phyloP scores from a whole-genome alignment of 2,113 vertebrate genomes.

The Centropus unirufus region DNA sequence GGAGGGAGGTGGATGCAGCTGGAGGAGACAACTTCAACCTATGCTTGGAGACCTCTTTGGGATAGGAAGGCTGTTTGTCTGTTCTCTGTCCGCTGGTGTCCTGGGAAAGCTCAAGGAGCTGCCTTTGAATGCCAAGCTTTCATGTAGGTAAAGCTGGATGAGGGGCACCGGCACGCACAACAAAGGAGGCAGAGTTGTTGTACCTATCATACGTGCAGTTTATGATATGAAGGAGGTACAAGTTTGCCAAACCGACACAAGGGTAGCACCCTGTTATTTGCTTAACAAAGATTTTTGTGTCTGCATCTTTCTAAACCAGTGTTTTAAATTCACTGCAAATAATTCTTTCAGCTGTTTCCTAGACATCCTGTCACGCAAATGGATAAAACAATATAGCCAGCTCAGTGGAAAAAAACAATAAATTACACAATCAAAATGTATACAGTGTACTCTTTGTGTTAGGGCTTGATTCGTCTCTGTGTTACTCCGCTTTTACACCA shows the following conservation, averaged over 20 bases:
- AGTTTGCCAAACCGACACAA: conserved; percentile 38
- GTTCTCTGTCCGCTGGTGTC: neutral
- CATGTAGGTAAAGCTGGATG: neutral
- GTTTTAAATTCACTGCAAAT: conserved; percentile 73
- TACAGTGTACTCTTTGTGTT: conserved; percentile 45
- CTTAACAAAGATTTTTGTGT: conserved; percentile 63
- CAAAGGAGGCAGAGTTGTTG: conserved; percentile 16
- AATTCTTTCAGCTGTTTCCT: conserved; percentile 76
- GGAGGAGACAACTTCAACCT: neutral
- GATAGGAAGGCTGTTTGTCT: neutral
- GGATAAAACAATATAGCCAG: conserved; percentile 73
- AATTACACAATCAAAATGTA: conserved; percentile 63
- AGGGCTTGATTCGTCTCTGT: neutral
- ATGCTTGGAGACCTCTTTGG: neutral
- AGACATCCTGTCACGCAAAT: conserved; percentile 72
- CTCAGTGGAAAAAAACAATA: conserved; percentile 64
- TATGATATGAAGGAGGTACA: conserved; percentile 49
- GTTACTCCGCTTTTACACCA: neutral
- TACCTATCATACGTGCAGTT: conserved; percentile 33
- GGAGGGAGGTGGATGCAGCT: neutral
- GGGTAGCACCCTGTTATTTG: conserved; percentile 61
- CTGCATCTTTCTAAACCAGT: conserved; percentile 47
- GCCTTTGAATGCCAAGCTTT: neutral
- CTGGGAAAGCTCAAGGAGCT: neutral
- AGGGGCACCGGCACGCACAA: neutral